A percentile compares a stretch with the other conserved stretches of the same genome.
phyloP scores from a whole-genome alignment of 2,113 vertebrate genomes.

The Pollimyrus isidori region DNA sequence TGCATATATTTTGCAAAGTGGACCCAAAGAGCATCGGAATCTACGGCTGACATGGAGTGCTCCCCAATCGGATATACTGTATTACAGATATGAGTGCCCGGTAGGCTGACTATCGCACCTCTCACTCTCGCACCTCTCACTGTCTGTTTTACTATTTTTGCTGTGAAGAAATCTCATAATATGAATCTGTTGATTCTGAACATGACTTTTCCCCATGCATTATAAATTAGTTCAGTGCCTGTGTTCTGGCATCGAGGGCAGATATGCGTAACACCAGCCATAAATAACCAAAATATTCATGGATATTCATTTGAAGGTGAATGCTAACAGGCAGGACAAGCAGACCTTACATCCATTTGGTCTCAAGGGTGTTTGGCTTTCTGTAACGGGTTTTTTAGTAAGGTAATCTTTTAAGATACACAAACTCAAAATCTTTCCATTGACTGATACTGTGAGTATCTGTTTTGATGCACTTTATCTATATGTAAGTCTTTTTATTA shows the following conservation, averaged over 20 bases:
- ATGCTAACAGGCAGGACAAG: not conserved
- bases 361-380: not conserved
- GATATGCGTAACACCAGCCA: not conserved
- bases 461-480: not conserved
- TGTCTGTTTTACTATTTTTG: not conserved
- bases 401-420: not conserved
- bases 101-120: not conserved
- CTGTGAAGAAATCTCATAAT: not conserved
- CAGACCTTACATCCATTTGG: not conserved
- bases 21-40: not conserved
- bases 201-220: not conserved
- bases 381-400: not conserved
- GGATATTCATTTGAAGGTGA: not conserved
- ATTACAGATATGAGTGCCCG: not conserved
- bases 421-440: not conserved
- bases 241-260: not conserved
- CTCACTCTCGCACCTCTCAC: not conserved
- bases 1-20: not conserved
- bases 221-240: not conserved
- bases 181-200: not conserved
- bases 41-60: not conserved
- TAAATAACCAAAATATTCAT: not conserved
- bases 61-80: not conserved
- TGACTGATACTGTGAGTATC: not conserved
- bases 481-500: not conserved